A percentile compares a stretch with the other conserved stretches of the same genome.
Evolutionary conservation across 2,113 vertebrate genomes (phyloP).

Genomic region (Xiphophorus maculatus): DNA sequence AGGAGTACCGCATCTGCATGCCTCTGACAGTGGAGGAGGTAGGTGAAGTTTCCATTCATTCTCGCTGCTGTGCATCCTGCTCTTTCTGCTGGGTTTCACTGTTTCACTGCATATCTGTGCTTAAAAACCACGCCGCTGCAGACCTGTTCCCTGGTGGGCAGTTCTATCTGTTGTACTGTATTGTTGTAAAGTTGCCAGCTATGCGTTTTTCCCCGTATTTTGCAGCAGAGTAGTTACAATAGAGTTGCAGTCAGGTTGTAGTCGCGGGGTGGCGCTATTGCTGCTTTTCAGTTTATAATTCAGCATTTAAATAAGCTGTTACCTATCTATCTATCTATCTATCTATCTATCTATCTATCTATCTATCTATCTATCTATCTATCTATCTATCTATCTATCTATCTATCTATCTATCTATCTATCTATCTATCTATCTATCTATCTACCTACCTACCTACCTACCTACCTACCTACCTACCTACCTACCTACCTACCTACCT

Average conservation of each 20-base stretch:
- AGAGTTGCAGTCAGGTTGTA: not conserved
- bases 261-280: slow-evolving; percentile 64
- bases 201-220: slow-evolving; percentile 8
- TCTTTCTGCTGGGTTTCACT: not conserved
- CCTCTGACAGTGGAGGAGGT: slow-evolving; percentile 90
- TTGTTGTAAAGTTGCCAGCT: slow-evolving; percentile 28
- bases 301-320: not conserved
- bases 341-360: slow-evolving; percentile 1
- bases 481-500: slow-evolving; percentile 2
- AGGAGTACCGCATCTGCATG: slow-evolving; percentile 92
- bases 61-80: not conserved
- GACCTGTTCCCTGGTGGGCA: not conserved
- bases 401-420: slow-evolving; percentile 2
- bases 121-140: not conserved
- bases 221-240: slow-evolving; percentile 21
- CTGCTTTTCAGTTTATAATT: not conserved
- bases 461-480: not conserved
- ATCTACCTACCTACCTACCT: not conserved
- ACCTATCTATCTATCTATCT: slow-evolving; percentile 2
- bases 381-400: slow-evolving; percentile 2
- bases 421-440: slow-evolving; percentile 11
- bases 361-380: slow-evolving; percentile 10
- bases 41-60: slow-evolving; percentile 53
- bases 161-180: not conserved
- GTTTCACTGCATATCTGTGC: not conserved